Evolutionary conservation across 2,113 vertebrate genomes (phyloP), one percentile per base, ranked within the genome.

Genomic region (Potamarius usumacintae): DNA sequence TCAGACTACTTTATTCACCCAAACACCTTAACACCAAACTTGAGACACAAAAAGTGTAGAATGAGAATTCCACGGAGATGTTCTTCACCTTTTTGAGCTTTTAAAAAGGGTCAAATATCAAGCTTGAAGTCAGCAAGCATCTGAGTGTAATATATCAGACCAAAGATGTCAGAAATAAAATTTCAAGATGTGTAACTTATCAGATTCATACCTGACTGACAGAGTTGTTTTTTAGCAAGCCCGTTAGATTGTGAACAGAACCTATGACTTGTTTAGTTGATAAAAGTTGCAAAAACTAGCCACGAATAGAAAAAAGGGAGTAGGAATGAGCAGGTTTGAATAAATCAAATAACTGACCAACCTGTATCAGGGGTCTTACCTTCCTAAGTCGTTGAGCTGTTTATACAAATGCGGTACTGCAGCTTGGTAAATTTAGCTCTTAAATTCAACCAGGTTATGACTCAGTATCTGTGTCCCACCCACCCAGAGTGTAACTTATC

Each of bases 381-480:
- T 72, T 52, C 42, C 57, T 65, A 74, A 30, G 74, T 10, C 15
- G 60, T 11, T 48, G 74, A 81, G 74, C 25, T 79, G 27, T 62
- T 17, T 67, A 34, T 57, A 25, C 17, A 53, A 52, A 53, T 48
- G 78, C 27, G 53, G 22, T 4, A 5, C 34, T 50, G 22, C 84
- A 71, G 30, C 60, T 78, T 77, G 22, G 58, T 58, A 27, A 25
- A 77, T 63, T 27, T 42, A 55, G 42, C 58, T 85, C 57, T 87
- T 85, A 67, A 87, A 85, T 87, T 53, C 22, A 63, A 12, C 22
- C 48, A 67, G 82, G n/a, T 50, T 81, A 72, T 86, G 85, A 25
- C 18, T 57, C 72, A 60, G 50, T 72, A 34, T 83, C 62, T 65
- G 20, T 60, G 53, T 84, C 88, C 85, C 71, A 52, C 15, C 71